These are phyloP conservation scores for Channa maculata DNA, from an alignment of 2,113 vertebrate species.

Conservation along the genomic window DNA sequence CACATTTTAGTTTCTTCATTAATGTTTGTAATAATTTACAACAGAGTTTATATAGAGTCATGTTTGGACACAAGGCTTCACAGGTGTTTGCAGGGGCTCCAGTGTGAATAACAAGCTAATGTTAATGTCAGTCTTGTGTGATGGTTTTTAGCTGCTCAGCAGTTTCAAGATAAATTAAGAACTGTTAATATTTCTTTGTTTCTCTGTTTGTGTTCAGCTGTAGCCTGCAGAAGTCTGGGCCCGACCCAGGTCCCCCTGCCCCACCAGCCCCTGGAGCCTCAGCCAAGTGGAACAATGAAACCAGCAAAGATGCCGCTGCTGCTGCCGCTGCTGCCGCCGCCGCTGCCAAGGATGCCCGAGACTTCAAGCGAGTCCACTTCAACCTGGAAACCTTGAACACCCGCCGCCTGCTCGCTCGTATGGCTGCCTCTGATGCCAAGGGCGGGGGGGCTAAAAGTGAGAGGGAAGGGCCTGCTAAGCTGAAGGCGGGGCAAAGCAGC, in stretches of 20 bases:
- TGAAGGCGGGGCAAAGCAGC: not conserved
- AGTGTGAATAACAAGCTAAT: no score
- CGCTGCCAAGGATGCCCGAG: conserved; percentile 55
- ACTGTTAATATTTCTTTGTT: not conserved
- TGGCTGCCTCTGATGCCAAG: conserved; percentile 49
- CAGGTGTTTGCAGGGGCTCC: no score
- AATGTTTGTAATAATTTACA: no score
- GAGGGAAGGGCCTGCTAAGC: not conserved
- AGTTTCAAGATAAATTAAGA: not conserved
- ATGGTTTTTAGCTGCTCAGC: no score
- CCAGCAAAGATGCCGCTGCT: not conserved
- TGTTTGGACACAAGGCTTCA: no score
- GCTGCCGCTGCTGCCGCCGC: not conserved
- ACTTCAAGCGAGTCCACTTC: conserved; percentile 83
- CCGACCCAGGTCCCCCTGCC: rapidly evolving
- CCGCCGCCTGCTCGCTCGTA: conserved; percentile 74
- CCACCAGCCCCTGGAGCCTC: not conserved
- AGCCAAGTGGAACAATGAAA: conserved; percentile 66
- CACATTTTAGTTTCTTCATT: no score
- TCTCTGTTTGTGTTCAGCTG: conserved; percentile 69
- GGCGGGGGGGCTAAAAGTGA: not conserved
- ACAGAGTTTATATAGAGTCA: no score
- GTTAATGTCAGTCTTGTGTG: no score
- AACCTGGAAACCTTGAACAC: conserved; percentile 84
- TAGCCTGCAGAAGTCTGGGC: conserved; percentile 72